These are phyloP conservation scores for Ataeniobius toweri DNA, from an alignment of 2,797 vertebrate species.

Conservation along the genomic window DNA sequence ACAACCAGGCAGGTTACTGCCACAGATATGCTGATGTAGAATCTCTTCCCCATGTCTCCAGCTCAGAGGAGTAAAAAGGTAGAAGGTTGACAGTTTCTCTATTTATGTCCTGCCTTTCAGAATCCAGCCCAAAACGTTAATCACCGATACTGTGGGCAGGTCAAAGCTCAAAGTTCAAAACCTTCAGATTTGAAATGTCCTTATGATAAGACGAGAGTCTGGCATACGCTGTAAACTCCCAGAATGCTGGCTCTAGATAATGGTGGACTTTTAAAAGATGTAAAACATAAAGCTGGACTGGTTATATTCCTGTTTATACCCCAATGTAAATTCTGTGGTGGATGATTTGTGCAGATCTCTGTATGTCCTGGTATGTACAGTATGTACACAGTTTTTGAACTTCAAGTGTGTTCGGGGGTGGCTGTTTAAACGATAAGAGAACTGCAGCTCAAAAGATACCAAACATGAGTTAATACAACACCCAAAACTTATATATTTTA, in stretches of 20 bases:
- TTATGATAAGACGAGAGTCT: slow-evolving; percentile 40
- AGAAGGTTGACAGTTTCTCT: slow-evolving; percentile 4
- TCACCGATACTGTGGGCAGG: slow-evolving; percentile 32
- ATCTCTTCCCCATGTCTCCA: slow-evolving; percentile 85
- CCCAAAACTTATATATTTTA: not conserved
- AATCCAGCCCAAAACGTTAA: slow-evolving; percentile 44
- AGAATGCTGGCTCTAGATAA: slow-evolving; percentile 16
- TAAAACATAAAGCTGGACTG: not conserved
- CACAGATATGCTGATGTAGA: slow-evolving; percentile 85
- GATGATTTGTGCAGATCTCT: not conserved
- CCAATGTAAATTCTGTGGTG: not conserved
- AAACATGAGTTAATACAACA: not conserved
- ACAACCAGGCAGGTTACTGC: slow-evolving; percentile 69
- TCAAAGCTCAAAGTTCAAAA: slow-evolving; percentile 41
- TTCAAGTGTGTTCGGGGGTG: not conserved
- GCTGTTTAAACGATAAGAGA: not conserved
- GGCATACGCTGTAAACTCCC: slow-evolving; percentile 37
- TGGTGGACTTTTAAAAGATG: slow-evolving; percentile 5
- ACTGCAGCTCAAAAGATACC: not conserved
- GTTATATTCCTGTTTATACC: not conserved
- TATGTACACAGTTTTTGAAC: not conserved
- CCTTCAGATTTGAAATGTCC: slow-evolving; percentile 37
- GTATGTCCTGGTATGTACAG: not conserved
- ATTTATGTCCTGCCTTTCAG: slow-evolving; percentile 41
- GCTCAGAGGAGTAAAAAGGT: slow-evolving; percentile 26